phyloP scores from a whole-genome alignment of 2,113 vertebrate genomes.

The Aptenodytes patagonicus region DNA sequence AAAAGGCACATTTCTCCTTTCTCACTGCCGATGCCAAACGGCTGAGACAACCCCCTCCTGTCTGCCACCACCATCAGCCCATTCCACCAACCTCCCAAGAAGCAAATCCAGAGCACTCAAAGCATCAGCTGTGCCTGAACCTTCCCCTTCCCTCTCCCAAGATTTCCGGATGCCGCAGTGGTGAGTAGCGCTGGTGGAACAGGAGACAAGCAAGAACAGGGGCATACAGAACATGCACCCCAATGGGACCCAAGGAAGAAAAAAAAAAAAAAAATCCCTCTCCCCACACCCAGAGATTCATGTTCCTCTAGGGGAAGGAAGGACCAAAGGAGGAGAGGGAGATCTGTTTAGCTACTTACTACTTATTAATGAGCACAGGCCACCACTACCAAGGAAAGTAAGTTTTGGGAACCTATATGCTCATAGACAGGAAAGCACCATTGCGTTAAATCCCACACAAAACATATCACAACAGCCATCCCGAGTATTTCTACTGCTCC shows the following conservation, averaged over 20 bases:
- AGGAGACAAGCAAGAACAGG: neutral
- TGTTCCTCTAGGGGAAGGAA: neutral
- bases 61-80: neutral
- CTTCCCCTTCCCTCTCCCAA: neutral
- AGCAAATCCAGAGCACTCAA: neutral
- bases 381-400: neutral
- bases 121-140: neutral
- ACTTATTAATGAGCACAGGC: neutral
- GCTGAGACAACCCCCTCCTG: neutral
- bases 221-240: neutral
- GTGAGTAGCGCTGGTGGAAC: neutral
- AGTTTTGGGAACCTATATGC: neutral
- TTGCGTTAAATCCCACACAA: neutral
- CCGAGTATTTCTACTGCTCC: neutral
- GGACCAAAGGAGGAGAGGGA: neutral
- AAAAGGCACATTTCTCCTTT: conserved; percentile 53
- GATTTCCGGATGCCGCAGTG: neutral
- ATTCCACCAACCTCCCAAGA: neutral
- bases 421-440: neutral
- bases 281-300: neutral
- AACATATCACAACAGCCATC: neutral
- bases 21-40: conserved; percentile 7
- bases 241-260: neutral
- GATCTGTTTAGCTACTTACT: neutral
- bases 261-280: neutral